Percentiles rank a stretch among this genome's conserved stretches.
Conservation (phyloP, 2,888 invertebrate species). For the Mythimna albipuncta region DNA sequence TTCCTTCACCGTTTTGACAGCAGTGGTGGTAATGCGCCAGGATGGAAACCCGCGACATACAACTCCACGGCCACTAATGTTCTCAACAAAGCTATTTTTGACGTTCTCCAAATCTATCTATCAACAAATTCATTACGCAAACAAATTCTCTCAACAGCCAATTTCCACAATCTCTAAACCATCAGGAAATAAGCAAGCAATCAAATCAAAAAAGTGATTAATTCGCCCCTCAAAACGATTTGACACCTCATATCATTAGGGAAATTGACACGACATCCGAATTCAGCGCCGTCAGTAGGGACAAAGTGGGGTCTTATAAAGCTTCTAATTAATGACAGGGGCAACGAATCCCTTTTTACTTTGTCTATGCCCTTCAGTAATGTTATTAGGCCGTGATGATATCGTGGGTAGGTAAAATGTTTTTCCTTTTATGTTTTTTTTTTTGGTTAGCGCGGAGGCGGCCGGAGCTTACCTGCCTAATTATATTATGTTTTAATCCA, state of each 20-base stretch:
- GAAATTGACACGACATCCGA: conserved; percentile 54
- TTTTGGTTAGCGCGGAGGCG: background rate
- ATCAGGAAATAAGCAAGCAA: conserved; percentile 19
- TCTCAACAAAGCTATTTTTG: too few species aligned
- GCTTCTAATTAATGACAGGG: conserved; percentile 56
- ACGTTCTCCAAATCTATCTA: too few species aligned
- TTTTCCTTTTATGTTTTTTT: conserved; percentile 16
- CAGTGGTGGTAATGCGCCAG: too few species aligned
- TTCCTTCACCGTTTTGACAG: too few species aligned
- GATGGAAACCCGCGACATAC: too few species aligned
- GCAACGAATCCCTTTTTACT: conserved; percentile 59
- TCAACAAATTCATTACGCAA: too few species aligned
- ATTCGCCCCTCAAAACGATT: conserved; percentile 30
- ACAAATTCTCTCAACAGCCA: background rate
- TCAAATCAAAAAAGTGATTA: conserved; percentile 36
- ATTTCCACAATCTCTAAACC: background rate
- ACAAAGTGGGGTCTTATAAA: conserved; percentile 59
- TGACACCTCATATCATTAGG: conserved; percentile 55
- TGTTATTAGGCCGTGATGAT: conserved; percentile 46
- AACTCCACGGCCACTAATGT: too few species aligned
- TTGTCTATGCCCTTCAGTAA: conserved; percentile 41
- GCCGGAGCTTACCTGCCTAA: background rate
- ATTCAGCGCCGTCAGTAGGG: conserved; percentile 50
- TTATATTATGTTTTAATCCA: background rate
- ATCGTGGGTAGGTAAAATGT: conserved; percentile 17